Percentiles rank a stretch among this genome's conserved stretches.
Conservation (phyloP, 2,113 vertebrate genomes). For the Anolis carolinensis region DNA sequence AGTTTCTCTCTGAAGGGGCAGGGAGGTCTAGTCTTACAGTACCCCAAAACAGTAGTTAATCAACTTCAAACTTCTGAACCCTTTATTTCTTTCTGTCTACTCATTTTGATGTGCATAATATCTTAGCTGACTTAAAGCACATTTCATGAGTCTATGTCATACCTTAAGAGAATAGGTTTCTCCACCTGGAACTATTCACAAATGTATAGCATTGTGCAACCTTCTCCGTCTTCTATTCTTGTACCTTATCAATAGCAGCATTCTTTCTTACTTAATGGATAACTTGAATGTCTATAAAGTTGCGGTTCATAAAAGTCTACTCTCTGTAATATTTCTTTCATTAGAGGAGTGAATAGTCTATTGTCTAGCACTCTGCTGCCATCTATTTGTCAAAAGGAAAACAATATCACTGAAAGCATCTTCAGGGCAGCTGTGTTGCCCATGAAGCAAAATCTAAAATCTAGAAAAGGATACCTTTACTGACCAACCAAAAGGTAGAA, state of each 20-base stretch:
- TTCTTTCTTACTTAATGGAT: conserved; percentile 72
- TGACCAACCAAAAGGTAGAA: conserved; percentile 11
- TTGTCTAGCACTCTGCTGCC: conserved; percentile 88
- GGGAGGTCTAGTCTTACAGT: conserved; percentile 67
- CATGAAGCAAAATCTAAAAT: too few species aligned
- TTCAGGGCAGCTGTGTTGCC: too few species aligned
- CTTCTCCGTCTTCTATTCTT: conserved; percentile 66
- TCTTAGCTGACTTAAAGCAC: conserved; percentile 75
- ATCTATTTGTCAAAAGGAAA: conserved; percentile 80
- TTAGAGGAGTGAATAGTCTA: conserved; percentile 30
- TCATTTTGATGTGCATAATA: conserved; percentile 73
- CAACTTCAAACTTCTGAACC: conserved; percentile 67
- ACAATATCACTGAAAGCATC: conserved; percentile 28
- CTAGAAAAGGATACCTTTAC: background rate
- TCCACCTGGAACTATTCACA: conserved; percentile 76
- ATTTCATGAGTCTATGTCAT: conserved; percentile 72
- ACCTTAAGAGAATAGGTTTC: conserved; percentile 79
- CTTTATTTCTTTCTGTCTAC: conserved; percentile 68
- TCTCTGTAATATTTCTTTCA: conserved; percentile 63
- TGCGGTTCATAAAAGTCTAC: conserved; percentile 66
- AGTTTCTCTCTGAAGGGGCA: conserved; percentile 73
- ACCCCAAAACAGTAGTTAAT: conserved; percentile 69
- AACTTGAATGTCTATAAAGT: conserved; percentile 63
- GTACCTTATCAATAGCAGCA: conserved; percentile 71
- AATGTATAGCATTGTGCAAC: conserved; percentile 70